Evolutionary conservation across 2,888 invertebrate genomes (phyloP).

Genomic region (Unio pictorum): DNA sequence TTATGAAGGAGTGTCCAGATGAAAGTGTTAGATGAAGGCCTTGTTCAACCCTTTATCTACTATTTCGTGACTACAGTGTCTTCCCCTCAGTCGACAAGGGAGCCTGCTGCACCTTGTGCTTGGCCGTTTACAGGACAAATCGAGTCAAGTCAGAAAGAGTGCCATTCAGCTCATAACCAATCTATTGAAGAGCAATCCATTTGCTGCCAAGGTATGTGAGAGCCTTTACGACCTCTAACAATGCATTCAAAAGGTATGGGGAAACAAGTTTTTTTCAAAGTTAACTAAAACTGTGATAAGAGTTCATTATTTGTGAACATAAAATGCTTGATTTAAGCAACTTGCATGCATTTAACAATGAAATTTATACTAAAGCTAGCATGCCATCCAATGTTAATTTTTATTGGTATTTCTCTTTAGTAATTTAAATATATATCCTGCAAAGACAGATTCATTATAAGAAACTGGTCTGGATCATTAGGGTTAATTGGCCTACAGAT

Average conservation of each 20-base stretch:
- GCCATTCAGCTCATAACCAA: slow-evolving; percentile 84
- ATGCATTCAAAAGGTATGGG: not conserved
- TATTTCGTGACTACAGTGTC: slow-evolving; percentile 39
- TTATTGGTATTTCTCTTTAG: too few species aligned
- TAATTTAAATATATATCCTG: too few species aligned
- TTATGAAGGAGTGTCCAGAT: not conserved
- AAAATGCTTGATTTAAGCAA: too few species aligned
- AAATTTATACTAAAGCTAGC: too few species aligned
- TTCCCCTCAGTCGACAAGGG: slow-evolving; percentile 83
- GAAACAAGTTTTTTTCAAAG: not conserved
- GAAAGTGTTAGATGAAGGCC: not conserved
- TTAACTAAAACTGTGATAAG: too few species aligned
- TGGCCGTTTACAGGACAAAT: slow-evolving; percentile 85
- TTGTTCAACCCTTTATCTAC: not conserved
- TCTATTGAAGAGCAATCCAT: slow-evolving; percentile 89
- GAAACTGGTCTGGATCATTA: too few species aligned
- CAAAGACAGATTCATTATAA: too few species aligned
- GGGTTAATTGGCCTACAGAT: too few species aligned
- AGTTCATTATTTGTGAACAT: not conserved
- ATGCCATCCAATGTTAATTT: too few species aligned
- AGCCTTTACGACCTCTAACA: not conserved
- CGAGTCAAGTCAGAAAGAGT: slow-evolving; percentile 86
- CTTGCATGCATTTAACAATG: too few species aligned
- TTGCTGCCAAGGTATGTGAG: slow-evolving; percentile 69
- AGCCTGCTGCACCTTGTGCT: slow-evolving; percentile 79